phyloP scores from a whole-genome alignment of 1,140 invertebrate species.

The Babylonia areolata region DNA sequence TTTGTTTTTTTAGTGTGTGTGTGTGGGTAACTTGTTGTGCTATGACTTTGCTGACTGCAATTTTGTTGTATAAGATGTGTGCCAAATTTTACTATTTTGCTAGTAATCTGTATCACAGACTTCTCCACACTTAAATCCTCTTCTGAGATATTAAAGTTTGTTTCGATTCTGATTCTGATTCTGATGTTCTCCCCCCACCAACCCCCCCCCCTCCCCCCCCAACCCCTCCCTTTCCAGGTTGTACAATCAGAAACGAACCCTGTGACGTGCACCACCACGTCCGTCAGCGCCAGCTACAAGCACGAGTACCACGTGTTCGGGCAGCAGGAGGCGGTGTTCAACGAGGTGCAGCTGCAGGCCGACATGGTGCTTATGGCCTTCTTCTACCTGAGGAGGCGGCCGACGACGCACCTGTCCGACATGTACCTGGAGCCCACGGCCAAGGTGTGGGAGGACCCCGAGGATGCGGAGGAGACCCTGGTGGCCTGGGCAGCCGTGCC shows the following conservation, averaged over 20 bases:
- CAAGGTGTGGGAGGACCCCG: constrained; percentile 45
- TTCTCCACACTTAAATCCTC: too few species aligned
- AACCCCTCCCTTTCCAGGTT: constrained; percentile 60
- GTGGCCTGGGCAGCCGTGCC: constrained; percentile 72
- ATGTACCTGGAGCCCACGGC: constrained; percentile 46
- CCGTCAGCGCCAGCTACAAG: constrained; percentile 71
- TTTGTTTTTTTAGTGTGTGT: too few species aligned
- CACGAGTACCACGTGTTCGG: constrained; percentile 73
- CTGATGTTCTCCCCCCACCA: too few species aligned
- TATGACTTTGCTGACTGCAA: too few species aligned
- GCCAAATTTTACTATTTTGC: too few species aligned
- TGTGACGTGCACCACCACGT: constrained; percentile 71
- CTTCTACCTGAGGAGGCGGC: constrained; percentile 61
- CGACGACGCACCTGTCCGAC: constrained; percentile 42
- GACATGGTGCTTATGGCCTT: constrained; percentile 71
- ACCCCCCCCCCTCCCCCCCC: too few species aligned
- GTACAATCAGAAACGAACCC: constrained; percentile 71
- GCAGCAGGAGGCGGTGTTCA: constrained; percentile 72
- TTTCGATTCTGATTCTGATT: too few species aligned
- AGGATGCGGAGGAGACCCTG: constrained; percentile 66
- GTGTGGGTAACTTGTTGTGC: too few species aligned
- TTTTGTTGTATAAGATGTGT: too few species aligned
- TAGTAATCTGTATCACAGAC: too few species aligned
- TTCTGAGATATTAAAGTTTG: too few species aligned
- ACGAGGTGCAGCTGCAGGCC: constrained; percentile 65